phyloP scores from a whole-genome alignment of 92 coral and sea anemone genomes.

The Zoanthus solanderi region DNA sequence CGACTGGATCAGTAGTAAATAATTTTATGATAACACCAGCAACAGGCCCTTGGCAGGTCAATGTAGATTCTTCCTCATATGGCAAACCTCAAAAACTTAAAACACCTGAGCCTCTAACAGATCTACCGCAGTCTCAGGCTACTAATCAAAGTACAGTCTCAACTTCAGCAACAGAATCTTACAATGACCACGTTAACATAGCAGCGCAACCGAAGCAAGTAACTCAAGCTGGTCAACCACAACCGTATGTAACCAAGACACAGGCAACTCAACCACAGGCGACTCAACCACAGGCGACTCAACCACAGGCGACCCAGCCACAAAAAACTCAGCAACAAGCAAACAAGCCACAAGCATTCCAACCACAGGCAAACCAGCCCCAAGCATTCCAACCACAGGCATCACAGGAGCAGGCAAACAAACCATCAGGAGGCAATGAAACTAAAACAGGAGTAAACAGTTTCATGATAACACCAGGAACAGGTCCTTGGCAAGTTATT shows the following conservation, averaged over 20 bases:
- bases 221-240: not conserved
- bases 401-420: constrained; percentile 15
- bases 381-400: constrained; percentile 1
- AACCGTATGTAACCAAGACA: not conserved
- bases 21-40: not conserved
- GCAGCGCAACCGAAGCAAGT: constrained; percentile 40
- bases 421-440: not conserved
- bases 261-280: constrained; percentile 29
- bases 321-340: constrained; percentile 32
- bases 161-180: not conserved
- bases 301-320: constrained; percentile 10
- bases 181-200: constrained; percentile 9
- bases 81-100: constrained; percentile 4
- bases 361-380: constrained; percentile 10
- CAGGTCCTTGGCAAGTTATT: not conserved
- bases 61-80: not conserved
- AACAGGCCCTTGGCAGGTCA: not conserved
- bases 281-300: not conserved
- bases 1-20: not conserved
- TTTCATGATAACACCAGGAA: not conserved
- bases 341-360: not conserved
- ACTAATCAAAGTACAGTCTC: constrained; percentile 15
- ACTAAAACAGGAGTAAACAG: not conserved
- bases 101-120: not conserved
- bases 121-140: not conserved